phyloP scores from a whole-genome alignment of 2,888 invertebrate genomes.

The Syrista parreyssii region DNA sequence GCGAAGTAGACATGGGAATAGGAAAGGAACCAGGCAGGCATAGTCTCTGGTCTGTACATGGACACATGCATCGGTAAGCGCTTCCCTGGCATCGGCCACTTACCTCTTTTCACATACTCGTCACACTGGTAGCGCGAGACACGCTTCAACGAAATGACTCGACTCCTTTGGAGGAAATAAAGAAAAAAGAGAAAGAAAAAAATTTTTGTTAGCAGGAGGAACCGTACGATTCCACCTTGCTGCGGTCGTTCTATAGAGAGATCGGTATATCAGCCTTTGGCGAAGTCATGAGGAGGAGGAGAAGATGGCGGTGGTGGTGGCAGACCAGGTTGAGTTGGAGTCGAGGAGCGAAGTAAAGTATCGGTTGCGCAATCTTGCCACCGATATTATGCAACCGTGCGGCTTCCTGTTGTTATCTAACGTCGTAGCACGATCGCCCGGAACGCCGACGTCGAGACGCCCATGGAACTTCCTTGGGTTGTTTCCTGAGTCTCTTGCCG shows the following conservation, averaged over 20 bases:
- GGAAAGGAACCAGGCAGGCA: background rate
- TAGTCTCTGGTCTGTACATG: background rate
- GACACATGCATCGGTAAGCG: background rate
- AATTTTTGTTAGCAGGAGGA: background rate
- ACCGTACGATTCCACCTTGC: background rate
- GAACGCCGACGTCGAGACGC: background rate
- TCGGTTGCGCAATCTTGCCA: constrained; percentile 49
- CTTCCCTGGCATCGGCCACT: background rate
- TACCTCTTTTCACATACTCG: background rate
- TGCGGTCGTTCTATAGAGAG: background rate
- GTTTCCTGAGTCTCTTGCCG: background rate
- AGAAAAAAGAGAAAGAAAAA: background rate
- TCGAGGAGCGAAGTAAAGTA: constrained; percentile 32
- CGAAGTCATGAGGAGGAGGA: background rate
- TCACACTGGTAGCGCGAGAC: background rate
- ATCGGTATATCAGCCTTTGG: background rate
- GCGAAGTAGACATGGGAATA: constrained; percentile 3
- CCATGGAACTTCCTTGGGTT: background rate
- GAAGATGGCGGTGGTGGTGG: background rate
- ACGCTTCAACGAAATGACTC: background rate
- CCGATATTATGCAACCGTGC: constrained; percentile 53
- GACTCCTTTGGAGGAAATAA: background rate
- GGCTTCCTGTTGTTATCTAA: constrained; percentile 59
- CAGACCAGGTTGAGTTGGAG: background rate
- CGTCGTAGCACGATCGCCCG: constrained; percentile 11